Evolutionary conservation across 2,888 invertebrate genomes (phyloP).

Genomic region (Aporophyla nigra): DNA sequence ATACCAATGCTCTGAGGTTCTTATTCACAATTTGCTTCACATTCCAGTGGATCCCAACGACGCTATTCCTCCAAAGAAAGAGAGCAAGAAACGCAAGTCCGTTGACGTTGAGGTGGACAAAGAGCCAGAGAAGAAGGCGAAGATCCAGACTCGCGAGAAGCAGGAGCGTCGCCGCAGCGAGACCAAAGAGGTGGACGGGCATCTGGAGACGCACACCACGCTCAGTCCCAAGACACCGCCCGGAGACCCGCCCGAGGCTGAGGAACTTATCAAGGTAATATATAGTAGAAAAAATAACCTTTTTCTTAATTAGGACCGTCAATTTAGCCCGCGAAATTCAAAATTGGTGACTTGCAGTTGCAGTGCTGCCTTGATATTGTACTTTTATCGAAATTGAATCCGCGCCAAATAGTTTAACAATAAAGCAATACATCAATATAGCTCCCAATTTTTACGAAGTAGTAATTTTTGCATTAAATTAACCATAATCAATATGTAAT

Average conservation of each 20-base stretch:
- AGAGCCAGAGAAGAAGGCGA: slow-evolving; percentile 86
- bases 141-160: slow-evolving; percentile 75
- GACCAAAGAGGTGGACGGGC: slow-evolving; percentile 92
- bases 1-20: background rate
- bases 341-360: background rate
- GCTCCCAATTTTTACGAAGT: background rate
- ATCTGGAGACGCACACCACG: slow-evolving; percentile 94
- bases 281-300: background rate
- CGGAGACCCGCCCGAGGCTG: slow-evolving; percentile 97
- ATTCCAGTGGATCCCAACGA: slow-evolving; percentile 86
- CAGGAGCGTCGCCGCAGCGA: slow-evolving; percentile 85
- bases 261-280: slow-evolving; percentile 95
- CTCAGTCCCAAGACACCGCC: slow-evolving; percentile 95
- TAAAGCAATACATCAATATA: background rate
- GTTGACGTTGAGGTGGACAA: slow-evolving; percentile 76
- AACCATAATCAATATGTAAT: background rate
- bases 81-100: slow-evolving; percentile 83
- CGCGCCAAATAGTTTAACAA: too few species aligned
- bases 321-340: background rate
- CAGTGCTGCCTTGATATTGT: background rate
- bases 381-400: background rate
- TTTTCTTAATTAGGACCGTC: too few species aligned
- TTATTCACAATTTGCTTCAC: slow-evolving; percentile 9
- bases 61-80: slow-evolving; percentile 77
- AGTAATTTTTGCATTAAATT: background rate